Evolutionary conservation across 2,797 vertebrate species (phyloP).

Genomic region (Molossus alvarezi): DNA sequence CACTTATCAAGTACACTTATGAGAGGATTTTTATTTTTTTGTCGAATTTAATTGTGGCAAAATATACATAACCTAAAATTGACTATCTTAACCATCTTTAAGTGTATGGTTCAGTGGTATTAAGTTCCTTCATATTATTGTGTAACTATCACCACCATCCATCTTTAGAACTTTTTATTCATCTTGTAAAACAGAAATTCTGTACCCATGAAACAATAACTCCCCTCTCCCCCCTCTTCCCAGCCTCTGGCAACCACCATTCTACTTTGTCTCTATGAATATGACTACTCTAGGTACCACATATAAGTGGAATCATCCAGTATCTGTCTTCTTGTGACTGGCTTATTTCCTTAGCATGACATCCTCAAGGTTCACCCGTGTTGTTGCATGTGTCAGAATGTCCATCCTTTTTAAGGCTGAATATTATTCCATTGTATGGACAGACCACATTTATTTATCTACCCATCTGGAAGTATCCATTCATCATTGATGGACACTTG

Average conservation of each 20-base stretch:
- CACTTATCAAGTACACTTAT: not conserved
- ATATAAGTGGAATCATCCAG: not conserved
- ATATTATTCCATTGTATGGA: not conserved
- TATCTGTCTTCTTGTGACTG: not conserved
- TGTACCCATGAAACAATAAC: not conserved
- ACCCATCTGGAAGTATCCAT: not conserved
- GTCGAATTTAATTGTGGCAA: not conserved
- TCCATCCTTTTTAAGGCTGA: not conserved
- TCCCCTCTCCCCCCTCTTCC: rapidly evolving
- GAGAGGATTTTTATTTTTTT: not conserved
- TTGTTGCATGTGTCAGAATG: not conserved
- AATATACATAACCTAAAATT: not conserved
- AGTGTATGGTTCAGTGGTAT: not conserved
- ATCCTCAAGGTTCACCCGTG: not conserved
- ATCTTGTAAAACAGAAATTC: not conserved
- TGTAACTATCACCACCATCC: not conserved
- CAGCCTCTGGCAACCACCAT: no score
- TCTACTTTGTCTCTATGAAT: not conserved
- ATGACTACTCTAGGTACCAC: no score
- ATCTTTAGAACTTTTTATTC: not conserved
- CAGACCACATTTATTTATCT: no score
- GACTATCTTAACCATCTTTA: not conserved
- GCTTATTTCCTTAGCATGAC: not conserved
- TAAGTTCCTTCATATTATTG: not conserved
- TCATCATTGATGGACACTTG: not conserved